These are phyloP conservation scores for Bostrychus sinensis DNA, from an alignment of 2,113 vertebrate species.

Conservation along the genomic window DNA sequence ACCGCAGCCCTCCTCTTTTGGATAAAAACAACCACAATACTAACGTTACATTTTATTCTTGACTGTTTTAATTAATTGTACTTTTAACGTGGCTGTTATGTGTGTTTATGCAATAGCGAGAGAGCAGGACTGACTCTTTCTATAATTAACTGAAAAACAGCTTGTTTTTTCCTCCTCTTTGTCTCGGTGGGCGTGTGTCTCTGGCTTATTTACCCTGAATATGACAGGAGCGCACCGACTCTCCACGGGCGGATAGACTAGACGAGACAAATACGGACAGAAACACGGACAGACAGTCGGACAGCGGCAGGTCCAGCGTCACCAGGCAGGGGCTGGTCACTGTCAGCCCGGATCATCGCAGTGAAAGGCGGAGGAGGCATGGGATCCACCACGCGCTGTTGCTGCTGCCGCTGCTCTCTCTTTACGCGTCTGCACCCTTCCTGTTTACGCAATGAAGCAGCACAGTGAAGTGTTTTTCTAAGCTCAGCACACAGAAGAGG, in stretches of 20 bases:
- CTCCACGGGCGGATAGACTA: neutral
- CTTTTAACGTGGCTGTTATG: neutral
- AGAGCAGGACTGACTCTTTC: neutral
- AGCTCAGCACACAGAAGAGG: conserved; percentile 27
- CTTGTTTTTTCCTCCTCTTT: neutral
- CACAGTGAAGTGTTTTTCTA: neutral
- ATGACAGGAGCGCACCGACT: neutral
- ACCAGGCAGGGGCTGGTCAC: neutral
- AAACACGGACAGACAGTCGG: neutral
- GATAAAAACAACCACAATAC: no score
- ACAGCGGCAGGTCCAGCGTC: conserved; percentile 1
- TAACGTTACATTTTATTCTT: no score
- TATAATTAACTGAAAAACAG: neutral
- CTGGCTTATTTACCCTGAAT: neutral
- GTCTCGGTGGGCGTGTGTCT: conserved; percentile 11
- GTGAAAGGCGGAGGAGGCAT: conserved; percentile 48
- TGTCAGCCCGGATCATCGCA: conserved; percentile 28
- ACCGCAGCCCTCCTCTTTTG: no score
- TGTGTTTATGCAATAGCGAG: neutral
- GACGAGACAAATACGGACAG: neutral
- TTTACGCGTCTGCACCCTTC: neutral
- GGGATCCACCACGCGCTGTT: conserved; percentile 17
- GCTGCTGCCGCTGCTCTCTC: conserved; percentile 15
- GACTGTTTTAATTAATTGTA: neutral
- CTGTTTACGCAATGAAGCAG: conserved; percentile 27